phyloP scores from a whole-genome alignment of 2,113 vertebrate genomes.

The Ibidorhyncha struthersii region DNA sequence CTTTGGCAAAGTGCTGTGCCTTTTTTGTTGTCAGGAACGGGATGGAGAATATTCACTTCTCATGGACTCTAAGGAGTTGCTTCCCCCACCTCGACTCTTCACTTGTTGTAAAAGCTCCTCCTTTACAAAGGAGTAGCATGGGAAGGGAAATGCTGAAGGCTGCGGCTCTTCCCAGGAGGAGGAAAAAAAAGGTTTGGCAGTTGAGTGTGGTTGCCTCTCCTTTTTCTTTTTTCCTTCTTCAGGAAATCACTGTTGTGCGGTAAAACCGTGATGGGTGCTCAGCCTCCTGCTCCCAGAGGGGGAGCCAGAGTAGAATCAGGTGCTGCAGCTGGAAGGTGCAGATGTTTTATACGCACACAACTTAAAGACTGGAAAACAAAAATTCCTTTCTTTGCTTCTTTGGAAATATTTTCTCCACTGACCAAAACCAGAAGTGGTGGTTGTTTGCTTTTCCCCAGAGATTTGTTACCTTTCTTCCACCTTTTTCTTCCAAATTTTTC shows the following conservation, averaged over 20 bases:
- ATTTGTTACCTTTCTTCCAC: neutral
- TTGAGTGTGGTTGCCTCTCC: neutral
- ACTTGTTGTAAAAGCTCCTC: neutral
- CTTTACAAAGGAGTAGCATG: neutral
- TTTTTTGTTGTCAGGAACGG: neutral
- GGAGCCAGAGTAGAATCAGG: neutral
- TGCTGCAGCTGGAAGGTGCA: neutral
- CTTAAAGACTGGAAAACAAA: neutral
- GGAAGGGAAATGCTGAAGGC: neutral
- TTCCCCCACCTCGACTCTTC: neutral
- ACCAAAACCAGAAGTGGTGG: neutral
- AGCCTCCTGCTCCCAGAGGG: neutral
- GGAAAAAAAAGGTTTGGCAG: neutral
- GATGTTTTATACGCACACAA: neutral
- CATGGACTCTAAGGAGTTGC: neutral
- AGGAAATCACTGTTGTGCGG: neutral
- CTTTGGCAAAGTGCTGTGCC: neutral
- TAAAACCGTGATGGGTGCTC: neutral
- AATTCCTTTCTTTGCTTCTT: neutral
- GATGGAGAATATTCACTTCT: neutral
- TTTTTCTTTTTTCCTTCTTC: neutral
- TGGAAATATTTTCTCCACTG: neutral
- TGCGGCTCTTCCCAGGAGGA: neutral
- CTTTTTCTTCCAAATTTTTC: neutral
- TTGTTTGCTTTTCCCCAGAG: neutral